Base-by-base conservation (phyloP, 2,797 vertebrate genomes). In the Phrynocephalus forsythii region DNA sequence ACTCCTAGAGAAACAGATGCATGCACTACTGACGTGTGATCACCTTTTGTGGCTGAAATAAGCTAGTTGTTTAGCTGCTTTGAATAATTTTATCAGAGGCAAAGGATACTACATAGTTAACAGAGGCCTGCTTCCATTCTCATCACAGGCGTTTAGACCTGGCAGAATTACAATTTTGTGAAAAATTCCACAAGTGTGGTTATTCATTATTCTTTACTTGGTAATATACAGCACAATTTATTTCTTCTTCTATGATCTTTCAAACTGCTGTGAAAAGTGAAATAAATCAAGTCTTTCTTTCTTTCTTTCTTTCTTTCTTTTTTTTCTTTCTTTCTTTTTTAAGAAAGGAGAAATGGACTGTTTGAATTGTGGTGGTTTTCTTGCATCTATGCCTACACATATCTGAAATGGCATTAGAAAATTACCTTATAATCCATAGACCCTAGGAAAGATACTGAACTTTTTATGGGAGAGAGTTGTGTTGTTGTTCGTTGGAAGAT, bases 191-290 rank as follows among this genome's bases (percentile, higher is more conserved):
- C 22, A 85, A 88, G 9, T 1, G 56, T 52, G 38, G 4, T 87
- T 77, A 82, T 91, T 69, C 11, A 84, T 72, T 90, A 89, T 90
- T 88, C 73, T 87, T 38, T 83, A 0, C 50, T 11, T 11, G 20
- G 13, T 72, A 71, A 86, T 4, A 71, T 1, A 24, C 48, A 84
- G 50, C 5, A 85, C 87, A 68, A 80, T 73, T 0, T 5, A 66
- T 85, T 56, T 81, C 6, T 85, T 87, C 80, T 2, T 38, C 18
- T 6, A 79, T 80, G 16, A 28, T 82, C 87, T 16, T 87, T 56
- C 79, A 88, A 91, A 84, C 28, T 52, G 86, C 30, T 84, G 75
- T 15, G 22, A 76, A 90, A 82, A 89, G 33, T 72, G 90, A 86
- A 86, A 82, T 72, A 0, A 56, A 0, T 0, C 26, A 78, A 73